Conservation (phyloP, 2,113 vertebrate genomes). For the Diadophis punctatus region DNA sequence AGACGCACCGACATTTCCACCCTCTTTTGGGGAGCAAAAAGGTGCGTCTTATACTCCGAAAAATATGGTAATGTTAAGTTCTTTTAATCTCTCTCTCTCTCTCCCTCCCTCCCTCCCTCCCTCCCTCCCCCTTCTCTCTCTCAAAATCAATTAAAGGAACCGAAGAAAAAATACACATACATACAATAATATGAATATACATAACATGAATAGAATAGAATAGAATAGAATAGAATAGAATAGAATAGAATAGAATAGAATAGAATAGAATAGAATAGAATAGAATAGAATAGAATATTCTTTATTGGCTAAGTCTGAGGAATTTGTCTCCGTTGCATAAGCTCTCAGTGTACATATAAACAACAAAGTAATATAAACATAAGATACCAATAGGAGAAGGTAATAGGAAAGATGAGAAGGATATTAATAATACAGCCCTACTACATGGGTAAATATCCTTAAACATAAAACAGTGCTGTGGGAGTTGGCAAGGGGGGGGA, state of each 20-base stretch:
- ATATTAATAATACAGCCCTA: background rate
- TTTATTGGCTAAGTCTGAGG: background rate
- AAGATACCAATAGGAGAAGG: background rate
- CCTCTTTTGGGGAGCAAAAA: too few species aligned
- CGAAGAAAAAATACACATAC: background rate
- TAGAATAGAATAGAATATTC: background rate
- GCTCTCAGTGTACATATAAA: background rate
- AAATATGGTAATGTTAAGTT: background rate
- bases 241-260: too few species aligned
- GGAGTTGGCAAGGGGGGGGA: background rate
- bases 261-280: too few species aligned
- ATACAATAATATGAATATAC: background rate
- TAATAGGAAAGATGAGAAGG: background rate
- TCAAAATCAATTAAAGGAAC: background rate
- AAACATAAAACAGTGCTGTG: background rate
- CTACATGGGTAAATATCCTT: background rate
- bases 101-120: too few species aligned
- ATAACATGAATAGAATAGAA: background rate
- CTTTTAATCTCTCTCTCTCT: background rate
- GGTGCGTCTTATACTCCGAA: too few species aligned
- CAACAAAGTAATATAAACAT: background rate
- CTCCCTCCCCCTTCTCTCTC: too few species aligned
- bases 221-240: too few species aligned
- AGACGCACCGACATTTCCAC: too few species aligned
- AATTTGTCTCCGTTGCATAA: background rate